Evolutionary conservation across 2,888 invertebrate genomes (phyloP).

Genomic region (Nephrotoma appendiculata): DNA sequence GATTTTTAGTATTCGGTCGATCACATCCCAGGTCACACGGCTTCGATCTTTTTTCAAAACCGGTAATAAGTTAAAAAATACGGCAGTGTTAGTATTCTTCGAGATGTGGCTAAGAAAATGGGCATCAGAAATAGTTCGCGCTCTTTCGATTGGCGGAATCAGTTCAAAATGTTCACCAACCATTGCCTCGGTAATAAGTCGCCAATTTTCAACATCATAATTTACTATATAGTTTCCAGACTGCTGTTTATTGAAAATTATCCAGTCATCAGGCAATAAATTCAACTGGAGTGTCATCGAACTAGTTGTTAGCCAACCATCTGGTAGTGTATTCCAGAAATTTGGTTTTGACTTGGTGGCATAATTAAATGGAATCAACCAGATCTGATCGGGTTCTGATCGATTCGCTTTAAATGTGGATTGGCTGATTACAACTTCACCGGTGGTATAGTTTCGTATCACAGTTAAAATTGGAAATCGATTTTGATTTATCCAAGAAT

Average conservation of each 20-base stretch:
- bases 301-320: neutral
- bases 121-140: neutral
- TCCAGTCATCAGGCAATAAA: neutral
- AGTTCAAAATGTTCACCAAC: neutral
- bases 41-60: neutral
- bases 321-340: neutral
- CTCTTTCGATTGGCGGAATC: neutral
- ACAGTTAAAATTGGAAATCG: neutral
- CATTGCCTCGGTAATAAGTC: neutral
- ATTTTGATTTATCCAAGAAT: neutral
- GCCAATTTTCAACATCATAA: neutral
- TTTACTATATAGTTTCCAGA: neutral
- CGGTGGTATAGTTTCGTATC: neutral
- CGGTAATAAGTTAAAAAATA: neutral
- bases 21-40: neutral
- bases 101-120: neutral
- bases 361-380: conserved; percentile 1
- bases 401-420: neutral
- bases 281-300: neutral
- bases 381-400: neutral
- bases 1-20: neutral
- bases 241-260: neutral
- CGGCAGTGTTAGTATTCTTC: neutral
- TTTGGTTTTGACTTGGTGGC: neutral
- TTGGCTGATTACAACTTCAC: neutral